Base-by-base conservation (phyloP, 2,888 invertebrate genomes). In the Cantharis rufa region DNA sequence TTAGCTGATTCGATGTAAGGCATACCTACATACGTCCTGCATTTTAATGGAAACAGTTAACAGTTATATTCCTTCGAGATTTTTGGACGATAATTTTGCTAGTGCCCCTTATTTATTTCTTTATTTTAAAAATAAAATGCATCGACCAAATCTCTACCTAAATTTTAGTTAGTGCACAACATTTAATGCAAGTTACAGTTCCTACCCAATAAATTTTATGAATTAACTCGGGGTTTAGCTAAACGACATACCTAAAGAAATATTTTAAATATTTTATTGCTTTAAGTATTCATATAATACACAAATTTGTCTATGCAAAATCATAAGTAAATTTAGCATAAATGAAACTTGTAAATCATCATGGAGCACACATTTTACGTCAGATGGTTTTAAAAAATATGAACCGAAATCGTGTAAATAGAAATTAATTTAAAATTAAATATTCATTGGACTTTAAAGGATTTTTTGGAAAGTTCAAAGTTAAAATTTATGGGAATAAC, bases 401-500 rank as follows among this genome's bases (percentile, higher is more conserved):
- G 10, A 63, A 63, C n/a, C 7, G 4, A 48, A 66, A 21, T 4
- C 15, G 18, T 66, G 24, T 24, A 21, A 66, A 66, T 66, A 66
- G 64, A n/a, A 66, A 66, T 66, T 66, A 21, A 66, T 66, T 66
- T n/a, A 15, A 66, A 66, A 66, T 66, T 66, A 66, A 66, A 66
- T 66, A 66, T 66, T 66, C 24, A 66, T 13, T 11, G 63, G 16
- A 66, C n/a, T 21, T 66, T n/a, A 18, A 21, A 66, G 24, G n/a
- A 66, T 66, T 21, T 18, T 21, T 66, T 66, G n/a, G 48, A 48
- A n/a, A 48, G 48, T 48, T 48, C n/a, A 48, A 48, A 48, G 48
- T 48, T 21, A 66, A 66, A 63, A 63, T 63, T 63, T 63, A 66
- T 66, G n/a, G 18, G 11, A 66, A 21, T 21, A 66, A 66, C 16